Evolutionary conservation across 2,113 vertebrate species (phyloP), one percentile per base, ranked within the genome.

Genomic region (Willisornis vidua): DNA sequence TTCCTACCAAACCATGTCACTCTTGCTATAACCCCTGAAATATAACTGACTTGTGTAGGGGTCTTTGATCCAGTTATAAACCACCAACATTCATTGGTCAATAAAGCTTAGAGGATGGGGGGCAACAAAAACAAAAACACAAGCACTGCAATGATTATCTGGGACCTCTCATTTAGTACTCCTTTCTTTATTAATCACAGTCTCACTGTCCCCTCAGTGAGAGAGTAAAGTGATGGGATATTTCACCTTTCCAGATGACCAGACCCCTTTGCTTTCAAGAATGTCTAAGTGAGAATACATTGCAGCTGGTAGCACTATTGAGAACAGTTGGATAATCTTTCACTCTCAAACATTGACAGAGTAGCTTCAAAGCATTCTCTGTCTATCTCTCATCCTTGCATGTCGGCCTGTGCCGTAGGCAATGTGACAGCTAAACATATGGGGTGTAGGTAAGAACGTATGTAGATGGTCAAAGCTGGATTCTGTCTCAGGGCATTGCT

Each of bases 261-360:
- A 93, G 82, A 88, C 22, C 79, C 45, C 51, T 96, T 80, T 77
- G 46, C 89, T 94, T 95, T 93, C 81, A 95, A 79, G 78, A 93
- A 68, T 5, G 7, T 33, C 81, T 65, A 90, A 83, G 93, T 90
- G 93, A 96, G 96, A 96, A 95, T 95, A 74, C 65, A 78, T 91
- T 93, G 93, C 95, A 97, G 93, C 89, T 96, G 95, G 89, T 85
- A 91, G 72, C 63, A 51, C 75, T 96, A 91, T 94, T 97, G 96
- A 88, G 95, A 96, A 95, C 94, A 96, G 94, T 97, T 96, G 96
- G 94, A 57, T 92, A 96, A 96, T 95, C 92, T 94, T 93, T 95
- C 93, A 96, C 61, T 59, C 89, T 87, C 72, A 19, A 70, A 71
- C 87, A n/a, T 4, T 91, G 94, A 90, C 91, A 93, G 93, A 85